These are phyloP conservation scores for Parotia lawesii DNA, from an alignment of 2,113 vertebrate species.

Conservation along the genomic window DNA sequence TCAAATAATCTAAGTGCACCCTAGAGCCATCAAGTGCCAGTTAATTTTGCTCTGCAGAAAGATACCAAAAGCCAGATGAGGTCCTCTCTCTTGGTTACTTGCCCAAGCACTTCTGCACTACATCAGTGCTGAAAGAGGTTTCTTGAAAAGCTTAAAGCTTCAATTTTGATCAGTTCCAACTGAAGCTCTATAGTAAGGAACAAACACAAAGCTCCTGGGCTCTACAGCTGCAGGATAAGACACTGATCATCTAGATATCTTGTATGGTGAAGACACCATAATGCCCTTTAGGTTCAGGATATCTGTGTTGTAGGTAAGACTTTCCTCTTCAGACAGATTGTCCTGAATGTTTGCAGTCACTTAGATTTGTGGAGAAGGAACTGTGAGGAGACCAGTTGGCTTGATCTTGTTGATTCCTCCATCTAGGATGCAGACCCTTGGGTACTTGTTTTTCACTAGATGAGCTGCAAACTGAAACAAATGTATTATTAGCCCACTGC, in stretches of 20 bases:
- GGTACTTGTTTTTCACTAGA: slow-evolving; percentile 89
- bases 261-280: background rate
- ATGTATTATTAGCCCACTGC: background rate
- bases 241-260: background rate
- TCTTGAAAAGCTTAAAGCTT: slow-evolving; percentile 24
- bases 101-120: background rate
- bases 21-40: background rate
- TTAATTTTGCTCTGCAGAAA: background rate
- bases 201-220: background rate
- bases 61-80: background rate
- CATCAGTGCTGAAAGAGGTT: background rate
- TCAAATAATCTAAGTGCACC: background rate
- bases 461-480: slow-evolving; percentile 87
- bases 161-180: slow-evolving; percentile 4
- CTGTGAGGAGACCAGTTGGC: slow-evolving; percentile 90
- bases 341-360: background rate
- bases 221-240: background rate
- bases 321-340: background rate
- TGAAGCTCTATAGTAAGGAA: background rate
- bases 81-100: background rate
- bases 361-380: slow-evolving; percentile 96
- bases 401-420: slow-evolving; percentile 98
- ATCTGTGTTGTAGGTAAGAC: background rate
- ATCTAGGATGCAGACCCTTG: slow-evolving; percentile 89
- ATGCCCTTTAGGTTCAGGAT: background rate